Conservation (phyloP, 2,113 vertebrate species). For the Microcebus tavaratra region DNA sequence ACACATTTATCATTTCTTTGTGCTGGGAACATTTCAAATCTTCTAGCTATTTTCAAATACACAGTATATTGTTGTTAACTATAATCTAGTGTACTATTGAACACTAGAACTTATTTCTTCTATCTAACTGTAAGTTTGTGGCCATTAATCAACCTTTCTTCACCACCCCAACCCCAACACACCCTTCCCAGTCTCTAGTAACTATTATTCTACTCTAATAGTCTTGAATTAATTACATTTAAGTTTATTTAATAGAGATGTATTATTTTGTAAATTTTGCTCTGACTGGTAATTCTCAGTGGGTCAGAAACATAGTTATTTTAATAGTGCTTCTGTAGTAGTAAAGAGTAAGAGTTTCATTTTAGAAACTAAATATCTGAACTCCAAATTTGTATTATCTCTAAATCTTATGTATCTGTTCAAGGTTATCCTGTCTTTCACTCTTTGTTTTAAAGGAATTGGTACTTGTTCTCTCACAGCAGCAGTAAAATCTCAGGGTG, state of each 20-base stretch:
- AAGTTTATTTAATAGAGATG: background rate
- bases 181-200: background rate
- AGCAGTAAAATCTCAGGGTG: background rate
- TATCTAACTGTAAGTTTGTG: background rate
- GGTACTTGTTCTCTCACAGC: background rate
- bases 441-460: background rate
- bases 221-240: background rate
- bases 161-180: background rate
- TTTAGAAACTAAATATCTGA: conserved; percentile 11
- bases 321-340: background rate
- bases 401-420: background rate
- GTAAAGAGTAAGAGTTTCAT: conserved; percentile 24
- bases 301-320: background rate
- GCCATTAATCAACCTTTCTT: background rate
- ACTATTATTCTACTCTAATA: background rate
- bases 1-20: background rate
- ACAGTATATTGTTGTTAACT: background rate
- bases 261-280: background rate
- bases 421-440: background rate
- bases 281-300: background rate
- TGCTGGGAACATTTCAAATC: background rate
- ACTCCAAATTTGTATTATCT: background rate
- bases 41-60: background rate
- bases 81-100: background rate
- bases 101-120: background rate